Evolutionary conservation across 1,140 invertebrate species (phyloP).

Genomic region (Drosophila setifemur): DNA sequence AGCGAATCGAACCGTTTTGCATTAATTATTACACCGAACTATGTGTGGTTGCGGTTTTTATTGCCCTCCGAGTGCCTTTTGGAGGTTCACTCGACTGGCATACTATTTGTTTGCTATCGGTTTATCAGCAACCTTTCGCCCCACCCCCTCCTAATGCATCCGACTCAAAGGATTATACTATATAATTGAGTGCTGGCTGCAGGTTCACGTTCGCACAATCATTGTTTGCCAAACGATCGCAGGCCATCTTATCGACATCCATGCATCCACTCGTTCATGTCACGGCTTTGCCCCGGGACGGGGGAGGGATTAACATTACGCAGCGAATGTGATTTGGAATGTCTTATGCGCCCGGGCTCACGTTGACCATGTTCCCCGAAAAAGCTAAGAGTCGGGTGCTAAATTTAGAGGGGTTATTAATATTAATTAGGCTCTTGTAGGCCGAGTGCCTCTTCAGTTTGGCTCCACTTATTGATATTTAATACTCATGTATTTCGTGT

Average conservation of each 20-base stretch:
- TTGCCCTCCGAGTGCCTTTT: slow-evolving; percentile 10
- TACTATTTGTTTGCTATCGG: slow-evolving; percentile 42
- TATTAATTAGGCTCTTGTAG: slow-evolving; percentile 47
- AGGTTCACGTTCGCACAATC: slow-evolving; percentile 44
- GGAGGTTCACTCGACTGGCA: slow-evolving; percentile 14
- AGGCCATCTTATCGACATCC: neutral
- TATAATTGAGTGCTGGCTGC: slow-evolving; percentile 31
- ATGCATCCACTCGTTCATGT: slow-evolving; percentile 4
- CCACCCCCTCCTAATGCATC: slow-evolving; percentile 43
- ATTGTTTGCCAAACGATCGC: slow-evolving; percentile 10
- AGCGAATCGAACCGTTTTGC: neutral
- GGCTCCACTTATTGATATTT: slow-evolving; percentile 38
- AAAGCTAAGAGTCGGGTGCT: neutral
- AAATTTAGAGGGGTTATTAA: slow-evolving; percentile 42
- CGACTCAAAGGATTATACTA: slow-evolving; percentile 51
- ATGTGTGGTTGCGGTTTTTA: slow-evolving; percentile 19
- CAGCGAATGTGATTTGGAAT: neutral
- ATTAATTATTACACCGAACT: slow-evolving; percentile 27
- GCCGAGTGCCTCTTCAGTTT: slow-evolving; percentile 21
- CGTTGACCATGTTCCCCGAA: slow-evolving; percentile 20
- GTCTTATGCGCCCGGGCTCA: slow-evolving; percentile 25
- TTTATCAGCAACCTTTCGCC: slow-evolving; percentile 43
- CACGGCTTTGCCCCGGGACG: neutral
- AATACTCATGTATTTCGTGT: slow-evolving; percentile 29
- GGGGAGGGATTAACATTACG: neutral